Percentiles rank a stretch among this genome's conserved stretches.
These are phyloP conservation scores for Spinibarbus caldwelli DNA, from an alignment of 2,797 vertebrate species.

Conservation along the genomic window DNA sequence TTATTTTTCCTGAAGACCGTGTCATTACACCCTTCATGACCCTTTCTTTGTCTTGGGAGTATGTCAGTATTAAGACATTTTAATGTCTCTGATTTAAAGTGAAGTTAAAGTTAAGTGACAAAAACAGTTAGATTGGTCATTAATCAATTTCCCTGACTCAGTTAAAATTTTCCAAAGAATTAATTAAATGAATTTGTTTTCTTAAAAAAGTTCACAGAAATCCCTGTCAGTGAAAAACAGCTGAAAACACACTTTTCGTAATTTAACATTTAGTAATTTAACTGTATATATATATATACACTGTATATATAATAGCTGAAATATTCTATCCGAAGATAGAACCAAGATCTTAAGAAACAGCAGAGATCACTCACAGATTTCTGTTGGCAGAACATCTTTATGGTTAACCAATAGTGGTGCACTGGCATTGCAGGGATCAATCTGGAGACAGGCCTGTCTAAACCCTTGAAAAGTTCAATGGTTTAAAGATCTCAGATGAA, in stretches of 20 bases:
- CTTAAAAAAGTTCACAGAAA: no score
- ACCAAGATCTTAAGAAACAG: background rate
- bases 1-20: background rate
- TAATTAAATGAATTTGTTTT: no score
- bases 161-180: background rate
- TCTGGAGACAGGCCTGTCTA: background rate
- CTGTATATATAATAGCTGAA: no score
- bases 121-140: background rate
- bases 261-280: background rate
- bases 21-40: background rate
- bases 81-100: background rate
- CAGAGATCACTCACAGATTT: background rate
- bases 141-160: no score
- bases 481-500: background rate
- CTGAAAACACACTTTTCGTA: no score
- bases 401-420: no score
- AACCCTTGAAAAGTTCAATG: background rate
- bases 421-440: no score
- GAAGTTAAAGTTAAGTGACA: no score
- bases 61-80: background rate
- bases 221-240: no score
- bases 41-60: background rate
- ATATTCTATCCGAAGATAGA: background rate
- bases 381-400: no score
- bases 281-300: background rate